Conservation (phyloP, 1,140 invertebrate genomes). For the Temnothorax longispinosus region DNA sequence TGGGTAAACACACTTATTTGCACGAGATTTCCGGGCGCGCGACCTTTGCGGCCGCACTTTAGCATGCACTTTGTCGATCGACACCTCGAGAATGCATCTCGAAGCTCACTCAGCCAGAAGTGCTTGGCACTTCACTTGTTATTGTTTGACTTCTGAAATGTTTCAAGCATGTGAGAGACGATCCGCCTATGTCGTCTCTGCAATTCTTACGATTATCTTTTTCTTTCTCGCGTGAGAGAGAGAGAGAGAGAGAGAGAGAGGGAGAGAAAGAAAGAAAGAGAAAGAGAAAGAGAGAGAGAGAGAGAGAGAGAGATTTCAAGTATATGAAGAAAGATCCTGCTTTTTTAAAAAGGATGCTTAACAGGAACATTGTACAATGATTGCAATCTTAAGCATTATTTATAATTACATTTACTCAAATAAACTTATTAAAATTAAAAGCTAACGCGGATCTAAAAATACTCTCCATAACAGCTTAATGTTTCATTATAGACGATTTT, state of each 20-base stretch:
- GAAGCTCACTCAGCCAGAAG: neutral
- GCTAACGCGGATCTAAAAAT: too few species aligned
- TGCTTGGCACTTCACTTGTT: constrained; percentile 30
- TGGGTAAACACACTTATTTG: constrained; percentile 65
- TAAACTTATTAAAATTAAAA: too few species aligned
- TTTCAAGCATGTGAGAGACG: neutral
- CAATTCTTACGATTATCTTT: constrained; percentile 12
- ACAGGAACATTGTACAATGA: too few species aligned
- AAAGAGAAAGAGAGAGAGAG: too few species aligned
- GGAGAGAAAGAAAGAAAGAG: too few species aligned
- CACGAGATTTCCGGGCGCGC: constrained; percentile 43
- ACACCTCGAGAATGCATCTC: constrained; percentile 8
- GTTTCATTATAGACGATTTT: neutral
- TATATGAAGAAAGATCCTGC: neutral
- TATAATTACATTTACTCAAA: neutral
- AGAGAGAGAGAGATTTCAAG: too few species aligned
- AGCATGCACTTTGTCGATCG: neutral
- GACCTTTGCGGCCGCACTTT: constrained; percentile 27
- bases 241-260: too few species aligned
- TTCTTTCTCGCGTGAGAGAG: neutral
- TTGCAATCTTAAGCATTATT: neutral
- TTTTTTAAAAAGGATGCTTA: neutral
- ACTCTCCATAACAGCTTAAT: too few species aligned
- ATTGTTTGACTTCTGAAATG: neutral
- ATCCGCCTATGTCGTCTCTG: neutral